Evolutionary conservation across 2,888 invertebrate species (phyloP), one percentile per base, ranked within the genome.

Genomic region (Brassicogethes aeneus): DNA sequence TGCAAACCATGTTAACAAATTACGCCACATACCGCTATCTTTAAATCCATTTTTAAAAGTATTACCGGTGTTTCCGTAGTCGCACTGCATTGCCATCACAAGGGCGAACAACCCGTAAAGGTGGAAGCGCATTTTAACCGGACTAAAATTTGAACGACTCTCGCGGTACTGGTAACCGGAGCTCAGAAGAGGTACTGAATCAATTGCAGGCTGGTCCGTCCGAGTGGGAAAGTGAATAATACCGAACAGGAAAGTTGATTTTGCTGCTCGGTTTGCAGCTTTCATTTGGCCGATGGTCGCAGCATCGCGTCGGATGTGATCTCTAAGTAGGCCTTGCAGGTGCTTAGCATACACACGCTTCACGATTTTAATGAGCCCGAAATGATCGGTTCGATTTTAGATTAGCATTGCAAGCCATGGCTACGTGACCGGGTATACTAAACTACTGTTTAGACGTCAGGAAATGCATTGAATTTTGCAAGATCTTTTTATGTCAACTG

Each of bases 141-240:
- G 34, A 46, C 34, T 38, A 43, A 39, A 41, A 39, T 38, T 40
- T 7, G 23, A 23, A 7, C 23, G 23, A 10, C 10, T 23, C 5
- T 10, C 5, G 5, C 10, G 5, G 23, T 23, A 10, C 10, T 23
- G 5, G 23, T 23, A 23, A 23, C 5, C 23, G 10, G 23, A 23
- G 10, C 23, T 23, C 23, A 23, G 23, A 23, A 7, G 23, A 7
- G 23, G 23, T 23, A 23, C 23, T 23, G 23, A 7, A 5, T 23
- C 23, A 10, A 7, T 5, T 10, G 5, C 23, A 5, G 23, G 5
- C 23, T 7, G 10, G 5, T 23, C 10, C 23, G 23, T 23, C 23
- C 23, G 23, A 45, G 49, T 47, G 47, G 47, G 52, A 52, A 52
- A 46, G 47, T 47, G 42, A 42, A 36, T 44, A 43, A 23, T n/a